Base-by-base conservation (phyloP, 1,140 invertebrate species). In the Euglossa dilemma region DNA sequence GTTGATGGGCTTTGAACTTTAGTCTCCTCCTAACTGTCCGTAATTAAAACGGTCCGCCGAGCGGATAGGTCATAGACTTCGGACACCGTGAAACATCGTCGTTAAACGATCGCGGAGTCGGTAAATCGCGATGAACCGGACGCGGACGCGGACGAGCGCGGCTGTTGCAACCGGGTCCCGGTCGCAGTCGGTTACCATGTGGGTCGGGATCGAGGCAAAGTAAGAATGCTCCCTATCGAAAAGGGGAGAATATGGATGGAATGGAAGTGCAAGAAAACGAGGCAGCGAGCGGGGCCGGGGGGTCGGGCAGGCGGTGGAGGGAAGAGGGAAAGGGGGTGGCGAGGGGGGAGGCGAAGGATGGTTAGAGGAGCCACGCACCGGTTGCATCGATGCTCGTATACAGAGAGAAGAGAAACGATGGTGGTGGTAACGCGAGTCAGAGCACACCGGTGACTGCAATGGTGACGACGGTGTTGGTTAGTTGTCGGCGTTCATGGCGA, bases 211-310 rank as follows among this genome's bases (percentile, higher is more conserved):
- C 45, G 59, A 52, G 50, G 64, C 78, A 52, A 82, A 74, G 74
- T 78, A 87, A 84, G 85, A 64, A 88, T 77, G 67, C 66, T 83
- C 85, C 72, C 57, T 74, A 83, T 87, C 83, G 85, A 85, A 85
- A 66, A 84, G 74, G 64, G 73, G 80, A 79, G 81, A 86, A 80
- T 79, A 85, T 76, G 69, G 85, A 79, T 76, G 83, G 78, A 85
- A 84, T 88, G 76, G 43, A 80, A 69, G 82, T 71, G 76, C 82
- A 80, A 84, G 76, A 82, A 86, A 89, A 70, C 57, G 71, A 82
- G 64, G 43, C 69, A 63, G 9, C 52, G 76, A 80, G 43, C 59
- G 66, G 59, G 78, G 9, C n/a, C n/a, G 9, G 16, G 18, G 2
- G 12, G 3, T 14, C 52, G 83, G 47, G 28, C 28, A 54, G 71